phyloP scores from a whole-genome alignment of 2,113 vertebrate genomes.

The Thamnophis sirtalis region DNA sequence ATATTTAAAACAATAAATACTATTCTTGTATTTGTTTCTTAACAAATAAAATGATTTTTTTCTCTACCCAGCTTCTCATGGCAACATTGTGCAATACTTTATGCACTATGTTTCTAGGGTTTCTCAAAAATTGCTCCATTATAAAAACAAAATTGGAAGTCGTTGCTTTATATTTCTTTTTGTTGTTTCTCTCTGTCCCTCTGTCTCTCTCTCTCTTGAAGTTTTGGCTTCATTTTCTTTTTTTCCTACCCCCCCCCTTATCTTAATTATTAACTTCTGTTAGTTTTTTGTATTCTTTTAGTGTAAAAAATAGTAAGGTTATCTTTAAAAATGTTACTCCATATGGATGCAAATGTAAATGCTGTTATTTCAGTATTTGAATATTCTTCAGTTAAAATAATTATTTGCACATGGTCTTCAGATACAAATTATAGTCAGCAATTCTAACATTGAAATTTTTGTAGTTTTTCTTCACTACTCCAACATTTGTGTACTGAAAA shows the following conservation, averaged over 20 bases:
- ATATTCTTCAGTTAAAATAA: too few relatives aligned
- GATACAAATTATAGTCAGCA: background rate
- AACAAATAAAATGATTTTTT: background rate
- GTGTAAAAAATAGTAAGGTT: background rate
- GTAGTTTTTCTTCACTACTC: background rate
- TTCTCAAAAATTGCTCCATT: background rate
- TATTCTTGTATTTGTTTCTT: background rate
- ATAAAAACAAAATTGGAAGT: background rate
- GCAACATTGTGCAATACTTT: background rate
- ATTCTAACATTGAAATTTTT: background rate
- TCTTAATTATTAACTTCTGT: background rate
- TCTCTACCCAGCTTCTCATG: background rate
- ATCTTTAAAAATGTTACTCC: background rate
- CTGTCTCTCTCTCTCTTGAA: too few relatives aligned
- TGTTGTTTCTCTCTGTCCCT: background rate
- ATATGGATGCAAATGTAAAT: background rate
- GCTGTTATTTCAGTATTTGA: too few relatives aligned
- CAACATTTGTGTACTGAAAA: background rate
- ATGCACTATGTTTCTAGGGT: background rate
- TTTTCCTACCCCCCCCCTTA: background rate
- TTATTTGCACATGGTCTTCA: too few relatives aligned
- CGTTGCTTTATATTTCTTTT: background rate
- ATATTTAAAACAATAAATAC: background rate
- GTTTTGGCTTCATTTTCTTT: background rate
- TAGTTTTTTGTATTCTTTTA: background rate